Base-by-base conservation (phyloP, 1,140 invertebrate genomes). In the Phymorhynchus buccinoides region DNA sequence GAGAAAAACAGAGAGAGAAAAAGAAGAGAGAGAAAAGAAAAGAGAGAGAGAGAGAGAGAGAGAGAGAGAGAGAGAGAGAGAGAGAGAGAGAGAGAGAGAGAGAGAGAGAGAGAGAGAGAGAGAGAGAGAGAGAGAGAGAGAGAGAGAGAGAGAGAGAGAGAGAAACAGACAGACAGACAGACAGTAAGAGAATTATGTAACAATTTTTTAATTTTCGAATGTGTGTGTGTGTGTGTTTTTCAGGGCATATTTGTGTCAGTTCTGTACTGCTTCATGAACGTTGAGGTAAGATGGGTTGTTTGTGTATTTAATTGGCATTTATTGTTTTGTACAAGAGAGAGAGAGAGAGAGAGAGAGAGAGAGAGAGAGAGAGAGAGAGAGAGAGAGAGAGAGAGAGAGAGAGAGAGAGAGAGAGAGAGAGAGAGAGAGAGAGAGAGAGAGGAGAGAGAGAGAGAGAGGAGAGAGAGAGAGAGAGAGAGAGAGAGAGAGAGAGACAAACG, bases 221-320 rank as follows among this genome's bases (percentile, higher is more conserved):
- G 6, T 68, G 22, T 32, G 27, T 86, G 39, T 78, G 32, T 41
- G 27, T 37, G 32, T 82, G 12, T 71, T n/a, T 86, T 86, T 7
- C 87, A 88, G 87, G 87, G 87, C 7, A 84, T 88, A 12, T 89
- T 90, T 78, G 85, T 87, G 62, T 92, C 93, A 78, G 88, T 94
- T 92, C 62, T 88, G 12, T 88, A 88, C 44, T 88, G 94, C 94
- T 82, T 93, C 94, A 80, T 94, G 68, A 94, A 94, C 87, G 88
- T 89, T 37, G 94, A 94, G 89, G 94, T 94, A 88, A 84, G 88
- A 52, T 32, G 30, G 27, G 6, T 27, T 35, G 18, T 37, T 22
- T 41, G 32, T 37, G 32, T 37, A 16, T 1, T 37, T 73, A 14
- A 1, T 62, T 48, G 7, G 6, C 18, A 44, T 27, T 39, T 27